phyloP scores from a whole-genome alignment of 1,140 invertebrate species.

The Cyclargus thomasi region DNA sequence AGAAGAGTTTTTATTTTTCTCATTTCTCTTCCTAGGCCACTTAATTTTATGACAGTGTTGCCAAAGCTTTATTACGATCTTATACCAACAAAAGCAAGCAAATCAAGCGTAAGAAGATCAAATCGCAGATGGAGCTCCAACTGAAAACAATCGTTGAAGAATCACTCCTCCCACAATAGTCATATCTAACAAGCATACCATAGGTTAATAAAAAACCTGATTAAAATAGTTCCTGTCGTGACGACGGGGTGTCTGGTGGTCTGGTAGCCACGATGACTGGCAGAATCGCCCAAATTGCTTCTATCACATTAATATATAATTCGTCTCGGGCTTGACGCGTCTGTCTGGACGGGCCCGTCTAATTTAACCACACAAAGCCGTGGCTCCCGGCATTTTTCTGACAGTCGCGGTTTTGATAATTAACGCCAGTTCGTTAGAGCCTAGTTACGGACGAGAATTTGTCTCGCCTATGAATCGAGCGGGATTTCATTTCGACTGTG shows the following conservation, averaged over 20 bases:
- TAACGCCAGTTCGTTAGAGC: conserved; percentile 43
- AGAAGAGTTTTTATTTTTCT: too few relatives aligned
- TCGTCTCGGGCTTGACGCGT: conserved; percentile 39
- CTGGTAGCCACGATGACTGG: conserved; percentile 47
- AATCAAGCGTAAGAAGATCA: too few relatives aligned
- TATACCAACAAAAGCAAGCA: too few relatives aligned
- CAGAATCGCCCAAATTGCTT: conserved; percentile 58
- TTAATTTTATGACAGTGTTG: too few relatives aligned
- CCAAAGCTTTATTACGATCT: too few relatives aligned
- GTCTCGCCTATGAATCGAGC: neutral
- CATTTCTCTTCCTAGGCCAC: too few relatives aligned
- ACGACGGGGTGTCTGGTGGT: conserved; percentile 28
- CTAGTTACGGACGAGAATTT: conserved; percentile 52
- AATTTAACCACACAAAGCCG: conserved; percentile 66
- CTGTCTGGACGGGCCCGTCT: conserved; percentile 45
- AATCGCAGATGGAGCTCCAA: too few relatives aligned
- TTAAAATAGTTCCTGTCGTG: conserved; percentile 18
- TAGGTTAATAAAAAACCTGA: conserved; percentile 18
- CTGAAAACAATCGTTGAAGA: too few relatives aligned
- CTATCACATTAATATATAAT: conserved; percentile 60
- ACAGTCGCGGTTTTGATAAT: conserved; percentile 60
- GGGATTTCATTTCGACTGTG: neutral
- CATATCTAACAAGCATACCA: neutral
- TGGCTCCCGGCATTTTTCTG: conserved; percentile 55
- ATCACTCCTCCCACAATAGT: conserved; percentile 1